phyloP scores from a whole-genome alignment of 2,113 vertebrate genomes.

The Antechinus flavipes region DNA sequence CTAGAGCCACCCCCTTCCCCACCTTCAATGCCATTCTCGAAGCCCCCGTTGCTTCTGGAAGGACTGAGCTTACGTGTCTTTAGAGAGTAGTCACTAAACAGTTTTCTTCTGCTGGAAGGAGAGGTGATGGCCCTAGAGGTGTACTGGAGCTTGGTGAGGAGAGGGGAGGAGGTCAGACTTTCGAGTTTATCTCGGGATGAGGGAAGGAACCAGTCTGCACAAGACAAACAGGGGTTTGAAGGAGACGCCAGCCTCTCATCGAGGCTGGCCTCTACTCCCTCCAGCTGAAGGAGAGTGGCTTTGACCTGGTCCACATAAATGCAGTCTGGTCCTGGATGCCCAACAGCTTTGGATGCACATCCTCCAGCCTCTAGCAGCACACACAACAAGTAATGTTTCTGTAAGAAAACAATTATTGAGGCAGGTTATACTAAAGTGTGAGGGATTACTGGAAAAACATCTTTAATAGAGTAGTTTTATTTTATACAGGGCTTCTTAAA shows the following conservation, averaged over 20 bases:
- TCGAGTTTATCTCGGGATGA: constrained; percentile 86
- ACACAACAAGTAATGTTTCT: constrained; percentile 95
- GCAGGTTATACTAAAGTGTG: neutral
- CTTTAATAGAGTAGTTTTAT: neutral
- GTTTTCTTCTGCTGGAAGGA: constrained; percentile 82
- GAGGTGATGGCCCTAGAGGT: constrained; percentile 78
- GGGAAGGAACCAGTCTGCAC: constrained; percentile 94
- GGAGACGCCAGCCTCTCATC: constrained; percentile 88
- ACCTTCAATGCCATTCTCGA: constrained; percentile 84
- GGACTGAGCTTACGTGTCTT: constrained; percentile 85
- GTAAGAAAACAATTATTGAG: constrained; percentile 49
- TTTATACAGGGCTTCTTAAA: too few relatives aligned
- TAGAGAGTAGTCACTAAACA: constrained; percentile 85
- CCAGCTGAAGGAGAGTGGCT: constrained; percentile 92
- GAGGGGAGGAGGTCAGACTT: constrained; percentile 83
- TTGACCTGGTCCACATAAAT: constrained; percentile 97
- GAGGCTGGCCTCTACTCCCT: constrained; percentile 87
- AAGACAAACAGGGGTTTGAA: constrained; percentile 88
- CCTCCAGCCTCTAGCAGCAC: constrained; percentile 95
- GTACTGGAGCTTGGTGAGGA: constrained; percentile 87
- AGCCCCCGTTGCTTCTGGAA: constrained; percentile 78
- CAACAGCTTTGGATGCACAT: constrained; percentile 89
- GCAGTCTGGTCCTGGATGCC: constrained; percentile 93
- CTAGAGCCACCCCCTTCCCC: constrained; percentile 77
- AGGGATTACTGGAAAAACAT: neutral